phyloP scores from a whole-genome alignment of 2,888 invertebrate species.

The Cinara cedri region DNA sequence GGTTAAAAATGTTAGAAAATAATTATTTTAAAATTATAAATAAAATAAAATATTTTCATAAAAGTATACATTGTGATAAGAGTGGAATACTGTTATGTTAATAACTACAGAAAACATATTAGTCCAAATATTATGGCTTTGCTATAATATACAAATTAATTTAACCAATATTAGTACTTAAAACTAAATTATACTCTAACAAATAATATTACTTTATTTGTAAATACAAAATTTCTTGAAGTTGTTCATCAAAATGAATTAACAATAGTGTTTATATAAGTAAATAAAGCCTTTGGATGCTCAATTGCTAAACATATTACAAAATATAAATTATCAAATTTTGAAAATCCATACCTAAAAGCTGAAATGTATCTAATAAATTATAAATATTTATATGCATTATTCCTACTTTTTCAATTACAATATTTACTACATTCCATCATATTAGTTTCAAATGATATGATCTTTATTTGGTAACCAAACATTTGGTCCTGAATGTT shows the following conservation, averaged over 20 bases:
- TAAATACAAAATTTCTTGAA: too few relatives aligned
- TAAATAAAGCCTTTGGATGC: not conserved
- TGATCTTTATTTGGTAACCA: constrained; percentile 96
- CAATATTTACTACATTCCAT: not conserved
- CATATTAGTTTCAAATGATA: constrained; percentile 1
- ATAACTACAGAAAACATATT: not conserved
- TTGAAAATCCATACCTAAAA: not conserved
- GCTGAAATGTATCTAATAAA: constrained; percentile 7
- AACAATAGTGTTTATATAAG: not conserved
- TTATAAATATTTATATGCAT: not conserved
- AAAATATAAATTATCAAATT: not conserved
- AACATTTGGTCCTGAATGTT: constrained; percentile 93
- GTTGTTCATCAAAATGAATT: not conserved
- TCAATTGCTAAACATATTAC: not conserved
- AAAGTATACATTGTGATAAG: not conserved
- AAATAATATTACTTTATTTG: not conserved
- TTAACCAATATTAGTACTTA: not conserved
- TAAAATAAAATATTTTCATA: not conserved
- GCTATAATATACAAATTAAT: not conserved
- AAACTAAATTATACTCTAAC: not conserved
- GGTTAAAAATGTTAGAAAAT: constrained; percentile 13
- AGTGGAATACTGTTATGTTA: constrained; percentile 7
- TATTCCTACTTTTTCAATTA: constrained; percentile 17
- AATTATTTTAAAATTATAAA: not conserved
- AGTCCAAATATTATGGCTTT: not conserved